Conservation (phyloP, 2,797 vertebrate species). For the Rachycentron canadum region DNA sequence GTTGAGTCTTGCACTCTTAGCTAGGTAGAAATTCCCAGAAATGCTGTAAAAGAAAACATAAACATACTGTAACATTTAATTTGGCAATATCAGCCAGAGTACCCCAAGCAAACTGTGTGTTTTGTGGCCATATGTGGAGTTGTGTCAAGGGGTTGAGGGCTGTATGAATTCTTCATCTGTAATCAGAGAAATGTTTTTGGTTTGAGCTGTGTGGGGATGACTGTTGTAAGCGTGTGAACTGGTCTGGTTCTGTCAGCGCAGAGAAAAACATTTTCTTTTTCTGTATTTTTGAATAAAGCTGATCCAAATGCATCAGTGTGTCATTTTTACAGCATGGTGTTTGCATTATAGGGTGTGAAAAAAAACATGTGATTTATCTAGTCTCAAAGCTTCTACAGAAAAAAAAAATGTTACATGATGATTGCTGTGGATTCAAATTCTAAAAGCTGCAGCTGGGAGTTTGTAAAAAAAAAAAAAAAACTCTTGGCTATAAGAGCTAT, state of each 20-base stretch:
- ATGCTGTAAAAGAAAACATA: constrained; percentile 12
- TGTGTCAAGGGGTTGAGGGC: constrained; percentile 9
- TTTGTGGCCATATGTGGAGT: constrained; percentile 12
- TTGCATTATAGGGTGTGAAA: neutral
- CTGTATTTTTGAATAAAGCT: neutral
- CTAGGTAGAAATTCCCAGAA: neutral
- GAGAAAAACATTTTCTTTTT: neutral
- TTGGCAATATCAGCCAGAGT: neutral
- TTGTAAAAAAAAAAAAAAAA: neutral
- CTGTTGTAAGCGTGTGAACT: neutral
- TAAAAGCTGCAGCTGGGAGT: neutral
- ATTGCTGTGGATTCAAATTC: neutral
- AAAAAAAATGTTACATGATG: neutral
- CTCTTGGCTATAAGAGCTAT: neutral
- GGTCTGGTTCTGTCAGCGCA: constrained; percentile 8
- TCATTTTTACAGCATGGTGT: neutral
- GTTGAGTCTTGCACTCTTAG: neutral
- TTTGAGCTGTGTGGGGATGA: constrained; percentile 3
- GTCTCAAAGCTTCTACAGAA: neutral
- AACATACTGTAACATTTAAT: constrained; percentile 22
- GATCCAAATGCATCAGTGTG: constrained; percentile 12
- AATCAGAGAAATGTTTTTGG: constrained; percentile 27
- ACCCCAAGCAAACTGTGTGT: neutral
- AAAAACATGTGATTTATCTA: neutral
- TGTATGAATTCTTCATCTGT: constrained; percentile 22